These are phyloP conservation scores for Megalops cyprinoides DNA, from an alignment of 2,797 vertebrate species.

Conservation along the genomic window DNA sequence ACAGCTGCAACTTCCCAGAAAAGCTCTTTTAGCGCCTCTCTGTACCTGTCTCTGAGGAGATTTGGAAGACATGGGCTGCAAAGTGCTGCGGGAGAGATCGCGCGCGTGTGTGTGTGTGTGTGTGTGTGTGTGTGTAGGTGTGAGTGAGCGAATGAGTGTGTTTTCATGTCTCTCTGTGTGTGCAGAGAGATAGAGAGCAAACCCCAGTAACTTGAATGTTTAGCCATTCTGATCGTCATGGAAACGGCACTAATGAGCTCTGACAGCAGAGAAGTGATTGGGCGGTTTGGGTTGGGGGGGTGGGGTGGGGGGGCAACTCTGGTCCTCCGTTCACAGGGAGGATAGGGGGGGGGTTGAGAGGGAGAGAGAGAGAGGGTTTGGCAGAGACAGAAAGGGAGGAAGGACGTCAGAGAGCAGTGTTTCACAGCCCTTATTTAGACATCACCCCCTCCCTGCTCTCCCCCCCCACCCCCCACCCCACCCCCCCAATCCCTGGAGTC, in stretches of 20 bases:
- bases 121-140: neutral
- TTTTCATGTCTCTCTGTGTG: slow-evolving; percentile 15
- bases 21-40: neutral
- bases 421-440: neutral
- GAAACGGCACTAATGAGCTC: slow-evolving; percentile 13
- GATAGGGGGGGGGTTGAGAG: neutral
- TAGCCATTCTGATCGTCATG: slow-evolving; percentile 9
- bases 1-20: neutral
- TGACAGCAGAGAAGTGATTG: slow-evolving; percentile 16
- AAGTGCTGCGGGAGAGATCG: neutral
- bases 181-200: neutral
- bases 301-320: neutral
- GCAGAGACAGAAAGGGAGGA: slow-evolving; percentile 28
- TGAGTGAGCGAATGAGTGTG: neutral
- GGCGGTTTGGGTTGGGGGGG: neutral
- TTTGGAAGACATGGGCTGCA: neutral
- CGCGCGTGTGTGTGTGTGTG: slow-evolving; percentile 24
- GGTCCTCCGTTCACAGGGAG: neutral
- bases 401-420: slow-evolving; percentile 19
- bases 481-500: neutral
- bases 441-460: neutral
- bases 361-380: slow-evolving; percentile 32
- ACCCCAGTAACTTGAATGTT: too few species aligned
- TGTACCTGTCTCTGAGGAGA: neutral
- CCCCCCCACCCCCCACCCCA: neutral